A percentile compares a stretch with the other conserved stretches of the same genome.
phyloP scores from a whole-genome alignment of 2,797 vertebrate species.

The Hoplostethus atlanticus region DNA sequence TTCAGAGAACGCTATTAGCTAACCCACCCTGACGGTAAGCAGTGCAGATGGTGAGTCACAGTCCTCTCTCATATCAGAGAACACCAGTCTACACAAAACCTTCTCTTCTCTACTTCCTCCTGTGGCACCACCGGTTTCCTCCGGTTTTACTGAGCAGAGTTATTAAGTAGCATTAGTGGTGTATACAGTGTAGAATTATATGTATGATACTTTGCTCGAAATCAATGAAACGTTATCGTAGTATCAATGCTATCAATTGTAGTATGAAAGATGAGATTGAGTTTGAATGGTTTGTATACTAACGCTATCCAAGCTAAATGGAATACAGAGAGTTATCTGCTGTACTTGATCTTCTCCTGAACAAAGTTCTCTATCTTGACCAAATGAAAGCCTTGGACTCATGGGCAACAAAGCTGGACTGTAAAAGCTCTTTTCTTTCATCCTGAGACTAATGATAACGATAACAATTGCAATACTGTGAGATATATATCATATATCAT shows the following conservation, averaged over 20 bases:
- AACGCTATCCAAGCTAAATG: neutral
- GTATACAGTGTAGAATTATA: neutral
- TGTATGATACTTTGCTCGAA: neutral
- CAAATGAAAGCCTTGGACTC: conserved; percentile 9
- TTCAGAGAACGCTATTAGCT: conserved; percentile 38
- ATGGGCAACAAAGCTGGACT: conserved; percentile 17
- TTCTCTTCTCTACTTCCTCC: neutral
- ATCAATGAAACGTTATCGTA: no score
- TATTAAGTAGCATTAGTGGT: neutral
- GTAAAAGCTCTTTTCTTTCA: conserved; percentile 16
- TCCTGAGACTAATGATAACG: conserved; percentile 35
- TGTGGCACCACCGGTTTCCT: neutral
- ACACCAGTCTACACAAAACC: neutral
- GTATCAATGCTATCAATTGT: no score
- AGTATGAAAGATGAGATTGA: no score
- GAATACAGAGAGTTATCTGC: conserved; percentile 31
- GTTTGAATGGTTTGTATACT: no score
- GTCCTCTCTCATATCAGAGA: conserved; percentile 33
- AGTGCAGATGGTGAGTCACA: conserved; percentile 25
- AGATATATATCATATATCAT: no score
- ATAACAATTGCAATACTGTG: neutral
- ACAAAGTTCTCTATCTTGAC: conserved; percentile 26
- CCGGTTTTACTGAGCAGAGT: neutral
- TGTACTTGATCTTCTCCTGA: conserved; percentile 41
- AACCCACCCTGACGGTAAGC: conserved; percentile 8